These are phyloP conservation scores for Phalacrocorax pelagicus DNA, from an alignment of 2,113 vertebrate genomes.

Conservation along the genomic window DNA sequence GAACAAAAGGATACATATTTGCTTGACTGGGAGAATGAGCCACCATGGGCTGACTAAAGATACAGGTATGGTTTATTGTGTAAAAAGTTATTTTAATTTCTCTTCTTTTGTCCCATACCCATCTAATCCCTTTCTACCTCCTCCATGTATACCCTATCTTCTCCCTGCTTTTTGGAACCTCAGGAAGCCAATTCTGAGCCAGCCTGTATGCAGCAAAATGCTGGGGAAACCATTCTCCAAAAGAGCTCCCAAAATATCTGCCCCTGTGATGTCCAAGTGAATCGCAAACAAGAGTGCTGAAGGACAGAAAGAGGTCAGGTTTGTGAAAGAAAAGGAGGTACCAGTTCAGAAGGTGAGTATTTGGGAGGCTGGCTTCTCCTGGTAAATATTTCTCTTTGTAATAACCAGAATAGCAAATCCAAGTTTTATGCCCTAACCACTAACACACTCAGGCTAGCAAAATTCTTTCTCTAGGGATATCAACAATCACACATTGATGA, in stretches of 20 bases:
- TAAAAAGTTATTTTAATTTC: neutral
- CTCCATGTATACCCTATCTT: neutral
- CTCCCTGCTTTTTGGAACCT: neutral
- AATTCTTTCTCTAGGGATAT: neutral
- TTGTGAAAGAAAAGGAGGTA: neutral
- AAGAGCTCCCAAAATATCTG: neutral
- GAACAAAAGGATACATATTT: neutral
- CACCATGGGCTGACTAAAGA: neutral
- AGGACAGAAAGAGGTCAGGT: neutral
- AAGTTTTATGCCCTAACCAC: neutral
- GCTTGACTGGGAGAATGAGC: neutral
- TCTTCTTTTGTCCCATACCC: neutral
- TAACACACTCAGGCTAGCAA: neutral
- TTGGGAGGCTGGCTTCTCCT: neutral
- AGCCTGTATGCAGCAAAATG: rapidly evolving
- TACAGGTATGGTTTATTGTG: neutral
- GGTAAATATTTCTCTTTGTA: neutral
- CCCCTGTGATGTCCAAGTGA: neutral
- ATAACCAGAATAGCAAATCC: neutral
- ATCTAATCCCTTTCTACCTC: neutral
- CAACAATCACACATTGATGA: neutral
- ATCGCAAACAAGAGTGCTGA: neutral
- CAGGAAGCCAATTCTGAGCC: neutral
- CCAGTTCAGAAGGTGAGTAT: neutral
- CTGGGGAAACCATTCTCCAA: neutral